Base-by-base conservation (phyloP, 2,113 vertebrate genomes). In the Melanocharis versteri region DNA sequence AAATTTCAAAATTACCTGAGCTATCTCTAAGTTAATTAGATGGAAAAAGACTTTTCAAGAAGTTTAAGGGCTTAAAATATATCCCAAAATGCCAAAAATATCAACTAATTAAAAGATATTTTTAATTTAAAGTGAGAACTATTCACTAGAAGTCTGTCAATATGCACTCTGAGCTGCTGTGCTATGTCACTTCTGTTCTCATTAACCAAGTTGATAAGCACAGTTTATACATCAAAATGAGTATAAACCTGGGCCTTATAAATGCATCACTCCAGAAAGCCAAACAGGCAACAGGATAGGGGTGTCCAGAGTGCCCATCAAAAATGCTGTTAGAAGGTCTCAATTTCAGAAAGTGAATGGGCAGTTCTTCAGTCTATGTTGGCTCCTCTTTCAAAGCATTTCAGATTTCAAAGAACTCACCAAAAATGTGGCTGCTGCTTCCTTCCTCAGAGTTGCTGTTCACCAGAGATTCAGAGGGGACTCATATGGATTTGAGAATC, bases 1-100 rank as follows among this genome's bases (percentile, higher is more conserved):
- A 91, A 86, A 86, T 80, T 58, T 73, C 64, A 86, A 61, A 91
- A 66, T 73, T 83, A 88, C 13, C 62, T 70, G 47, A 73, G 27
- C 60, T 80, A 23, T 31, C 33, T 58, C 54, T 44, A 61, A 66
- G 60, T 66, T 80, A 90, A 92, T 73, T 60, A 66, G 76, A 66
- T 24, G 3, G 24, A 23, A 78, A 78, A 83, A 44, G 6, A 45
- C 47, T 80, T 80, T 95, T 73, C 16, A 88, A 85, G 22, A 91
- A 50, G 27, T 91, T 76, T 77, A 69, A 70, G 30, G 15, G 27
- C 39, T 88, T 86, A 65, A 77, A 83, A 64, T 85, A 82, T 7
- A 83, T 27, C 42, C 22, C 68, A 11, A 56, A 73, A 84, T 65
- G n/a, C 40, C 53, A 88, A 72, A 91, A 77, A 71, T 27, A 23